Evolutionary conservation across 2,113 vertebrate species (phyloP).

Genomic region (Varanus salvator): DNA sequence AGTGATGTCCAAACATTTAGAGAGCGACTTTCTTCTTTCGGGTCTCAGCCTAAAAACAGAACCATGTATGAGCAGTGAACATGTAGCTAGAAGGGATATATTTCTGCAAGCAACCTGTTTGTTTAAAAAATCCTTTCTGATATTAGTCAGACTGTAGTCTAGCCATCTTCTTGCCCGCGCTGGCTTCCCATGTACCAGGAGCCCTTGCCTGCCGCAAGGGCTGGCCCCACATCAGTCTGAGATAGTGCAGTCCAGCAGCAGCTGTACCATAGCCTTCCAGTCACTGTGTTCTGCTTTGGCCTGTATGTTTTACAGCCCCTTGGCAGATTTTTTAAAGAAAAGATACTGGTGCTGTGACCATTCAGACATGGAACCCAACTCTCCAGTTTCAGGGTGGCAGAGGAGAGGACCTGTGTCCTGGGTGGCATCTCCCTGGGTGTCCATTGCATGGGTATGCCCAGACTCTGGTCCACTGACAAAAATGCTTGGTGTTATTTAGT

Average conservation of each 20-base stretch:
- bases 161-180: not conserved
- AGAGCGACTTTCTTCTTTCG: no score
- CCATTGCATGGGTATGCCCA: conserved; percentile 1
- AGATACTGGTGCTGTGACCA: not conserved
- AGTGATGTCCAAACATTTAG: no score
- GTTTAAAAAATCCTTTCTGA: no score
- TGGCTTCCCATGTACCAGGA: not conserved
- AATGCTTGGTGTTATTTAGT: not conserved
- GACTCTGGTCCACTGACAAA: conserved; percentile 16
- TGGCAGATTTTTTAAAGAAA: no score
- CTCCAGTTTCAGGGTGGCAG: not conserved
- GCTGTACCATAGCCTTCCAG: not conserved
- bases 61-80: no score
- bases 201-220: not conserved
- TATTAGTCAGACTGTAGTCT: not conserved
- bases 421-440: not conserved
- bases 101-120: no score
- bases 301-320: no score
- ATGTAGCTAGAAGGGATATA: no score
- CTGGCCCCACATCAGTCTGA: not conserved
- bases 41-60: no score
- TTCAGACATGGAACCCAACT: not conserved
- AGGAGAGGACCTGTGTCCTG: no score
- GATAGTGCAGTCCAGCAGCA: not conserved
- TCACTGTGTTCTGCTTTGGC: no score